Evolutionary conservation across 1,140 invertebrate genomes (phyloP).

Genomic region (Bacillus rossius): DNA sequence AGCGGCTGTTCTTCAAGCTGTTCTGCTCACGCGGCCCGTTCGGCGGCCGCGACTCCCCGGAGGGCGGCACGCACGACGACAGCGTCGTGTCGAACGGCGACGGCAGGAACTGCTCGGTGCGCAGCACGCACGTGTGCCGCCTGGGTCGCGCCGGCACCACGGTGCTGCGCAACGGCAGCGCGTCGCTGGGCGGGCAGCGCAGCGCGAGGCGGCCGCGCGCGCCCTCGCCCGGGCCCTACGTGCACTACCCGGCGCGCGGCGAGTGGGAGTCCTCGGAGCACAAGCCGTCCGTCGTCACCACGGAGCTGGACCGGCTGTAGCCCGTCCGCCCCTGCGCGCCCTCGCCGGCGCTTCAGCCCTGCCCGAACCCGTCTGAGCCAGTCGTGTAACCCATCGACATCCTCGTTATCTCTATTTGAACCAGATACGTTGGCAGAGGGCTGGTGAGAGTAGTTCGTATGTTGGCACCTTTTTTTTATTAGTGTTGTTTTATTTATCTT

Average conservation of each 20-base stretch:
- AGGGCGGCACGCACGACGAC: constrained; percentile 69
- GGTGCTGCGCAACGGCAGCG: constrained; percentile 32
- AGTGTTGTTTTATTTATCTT: no score
- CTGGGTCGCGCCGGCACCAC: constrained; percentile 56
- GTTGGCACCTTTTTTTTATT: no score
- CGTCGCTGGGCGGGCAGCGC: neutral
- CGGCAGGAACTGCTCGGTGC: constrained; percentile 40
- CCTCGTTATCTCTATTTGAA: no score
- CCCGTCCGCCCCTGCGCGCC: no score
- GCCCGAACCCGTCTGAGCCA: no score
- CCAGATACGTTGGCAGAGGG: no score
- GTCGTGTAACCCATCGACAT: no score
- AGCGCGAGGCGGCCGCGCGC: constrained; percentile 26
- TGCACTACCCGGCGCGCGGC: constrained; percentile 53
- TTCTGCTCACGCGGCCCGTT: constrained; percentile 65
- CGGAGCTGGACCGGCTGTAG: no score
- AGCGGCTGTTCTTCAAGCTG: constrained; percentile 78
- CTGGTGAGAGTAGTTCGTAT: no score
- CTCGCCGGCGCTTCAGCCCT: no score
- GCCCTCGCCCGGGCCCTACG: constrained; percentile 54
- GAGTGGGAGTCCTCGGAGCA: no score
- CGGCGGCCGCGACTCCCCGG: constrained; percentile 57
- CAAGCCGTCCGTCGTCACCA: no score
- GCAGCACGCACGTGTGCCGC: constrained; percentile 23
- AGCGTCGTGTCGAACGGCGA: constrained; percentile 71